Conservation (phyloP, 2,797 vertebrate species). For the Epinephelus coioides region DNA sequence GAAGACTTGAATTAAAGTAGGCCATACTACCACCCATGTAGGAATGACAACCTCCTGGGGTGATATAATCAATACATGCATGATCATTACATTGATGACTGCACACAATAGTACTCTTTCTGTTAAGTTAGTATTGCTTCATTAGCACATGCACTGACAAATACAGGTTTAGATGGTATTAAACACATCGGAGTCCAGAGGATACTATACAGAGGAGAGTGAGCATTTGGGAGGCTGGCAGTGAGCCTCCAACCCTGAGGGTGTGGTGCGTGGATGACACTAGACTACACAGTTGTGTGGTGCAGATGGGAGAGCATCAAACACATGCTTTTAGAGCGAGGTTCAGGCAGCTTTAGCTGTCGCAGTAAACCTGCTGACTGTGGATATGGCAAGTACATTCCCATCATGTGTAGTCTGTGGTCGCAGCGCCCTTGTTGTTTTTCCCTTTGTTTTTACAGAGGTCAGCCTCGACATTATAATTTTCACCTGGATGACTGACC, state of each 20-base stretch:
- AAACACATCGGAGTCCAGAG: neutral
- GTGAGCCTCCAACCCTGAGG: conserved; percentile 41
- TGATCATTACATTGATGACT: neutral
- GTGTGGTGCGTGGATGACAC: conserved; percentile 51
- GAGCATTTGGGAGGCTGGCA: conserved; percentile 24
- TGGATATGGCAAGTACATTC: conserved; percentile 75
- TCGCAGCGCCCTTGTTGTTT: conserved; percentile 68
- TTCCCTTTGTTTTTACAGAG: conserved; percentile 69
- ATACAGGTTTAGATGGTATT: neutral
- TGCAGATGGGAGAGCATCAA: conserved; percentile 69
- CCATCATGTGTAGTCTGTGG: conserved; percentile 72
- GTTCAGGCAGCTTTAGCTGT: conserved; percentile 71
- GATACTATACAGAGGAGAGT: conserved; percentile 11
- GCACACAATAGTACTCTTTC: neutral
- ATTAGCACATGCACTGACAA: conserved; percentile 4
- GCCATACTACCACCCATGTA: neutral
- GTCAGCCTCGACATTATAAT: conserved; percentile 68
- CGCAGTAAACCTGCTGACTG: conserved; percentile 77
- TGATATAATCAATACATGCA: neutral
- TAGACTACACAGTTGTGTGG: conserved; percentile 55
- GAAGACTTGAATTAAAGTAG: conserved; percentile 1
- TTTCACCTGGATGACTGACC: conserved; percentile 82
- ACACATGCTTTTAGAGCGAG: conserved; percentile 67
- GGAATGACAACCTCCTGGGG: neutral
- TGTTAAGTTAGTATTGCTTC: neutral